Evolutionary conservation across 2,888 invertebrate species (phyloP), one percentile per base, ranked within the genome.

Genomic region (Mesochorus sp.): DNA sequence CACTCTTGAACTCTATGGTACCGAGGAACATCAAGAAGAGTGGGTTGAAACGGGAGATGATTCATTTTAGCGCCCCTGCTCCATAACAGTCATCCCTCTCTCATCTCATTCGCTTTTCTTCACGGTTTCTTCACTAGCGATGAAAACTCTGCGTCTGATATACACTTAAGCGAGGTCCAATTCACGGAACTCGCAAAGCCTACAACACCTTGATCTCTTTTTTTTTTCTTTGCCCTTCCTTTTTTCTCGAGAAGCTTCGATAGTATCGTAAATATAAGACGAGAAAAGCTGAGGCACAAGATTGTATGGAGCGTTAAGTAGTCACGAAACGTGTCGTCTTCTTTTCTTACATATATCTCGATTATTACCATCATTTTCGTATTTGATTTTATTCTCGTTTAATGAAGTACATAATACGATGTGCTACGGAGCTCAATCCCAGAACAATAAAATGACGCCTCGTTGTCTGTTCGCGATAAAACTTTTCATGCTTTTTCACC

Each of bases 1-100:
- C 44, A 34, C 73, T 61, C 49, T 70, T 77, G 72, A 82, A 76
- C 76, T 75, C 74, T 74, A 81, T 66, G 78, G 61, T 64, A 70
- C 76, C 62, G 72, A 72, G 68, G 26, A 59, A 70, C 53, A 61
- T 62, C 61, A 57, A 64, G 67, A 57, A 66, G 42, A 53, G 70
- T 62, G 71, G 66, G 21, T 44, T 55, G 61, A 51, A 67, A 62
- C 59, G 72, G 31, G 44, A 55, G 31, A 24, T 53, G 34, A 47
- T 57, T 67, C 55, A 68, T 73, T 64, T 19, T 53, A 49, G 34
- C 70, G 26, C 24, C 42, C 55, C 73, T 37, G 19, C 44, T 59
- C 42, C 49, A 62, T 64, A 42, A 59, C 49, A 64, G 53, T 70
- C 57, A 21, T 59, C 64, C 57, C 42, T 34, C 64, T 64, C 61